Conservation (phyloP, 2,888 invertebrate genomes). For the Pollenia angustigena region DNA sequence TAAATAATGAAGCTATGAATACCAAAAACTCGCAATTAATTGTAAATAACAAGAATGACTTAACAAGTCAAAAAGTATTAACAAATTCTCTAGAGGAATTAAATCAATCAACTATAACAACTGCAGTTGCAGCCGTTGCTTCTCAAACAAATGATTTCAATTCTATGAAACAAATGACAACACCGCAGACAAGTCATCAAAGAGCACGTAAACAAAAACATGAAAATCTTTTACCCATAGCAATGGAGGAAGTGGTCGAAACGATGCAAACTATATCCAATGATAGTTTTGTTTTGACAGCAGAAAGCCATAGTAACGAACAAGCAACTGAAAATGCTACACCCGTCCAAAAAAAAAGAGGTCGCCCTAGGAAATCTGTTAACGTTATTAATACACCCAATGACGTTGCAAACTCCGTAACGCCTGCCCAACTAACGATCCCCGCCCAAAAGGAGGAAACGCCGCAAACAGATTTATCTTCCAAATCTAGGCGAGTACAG, state of each 20-base stretch:
- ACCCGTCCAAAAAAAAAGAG: conserved; percentile 80
- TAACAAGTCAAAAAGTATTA: conserved; percentile 50
- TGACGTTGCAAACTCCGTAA: conserved; percentile 19
- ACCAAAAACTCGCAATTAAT: conserved; percentile 42
- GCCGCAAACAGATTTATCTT: conserved; percentile 66
- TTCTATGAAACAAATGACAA: conserved; percentile 52
- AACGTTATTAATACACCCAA: not conserved
- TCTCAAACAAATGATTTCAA: conserved; percentile 56
- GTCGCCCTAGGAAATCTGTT: conserved; percentile 82
- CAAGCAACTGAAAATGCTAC: conserved; percentile 54
- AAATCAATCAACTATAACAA: conserved; percentile 12
- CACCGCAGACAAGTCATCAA: conserved; percentile 70
- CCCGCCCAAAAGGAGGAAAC: conserved; percentile 31
- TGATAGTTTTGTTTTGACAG: conserved; percentile 78
- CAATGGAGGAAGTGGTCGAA: conserved; percentile 78
- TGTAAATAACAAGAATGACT: conserved; percentile 50
- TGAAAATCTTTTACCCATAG: conserved; percentile 78
- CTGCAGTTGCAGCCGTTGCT: not conserved
- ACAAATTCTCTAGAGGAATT: conserved; percentile 54
- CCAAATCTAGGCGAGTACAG: conserved; percentile 81
- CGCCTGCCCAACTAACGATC: conserved; percentile 1
- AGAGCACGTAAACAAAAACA: conserved; percentile 82
- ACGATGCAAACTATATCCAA: conserved; percentile 74
- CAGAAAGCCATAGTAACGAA: conserved; percentile 75
- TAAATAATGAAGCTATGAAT: conserved; percentile 46